These are phyloP conservation scores for Pectinophora gossypiella DNA, from an alignment of 1,140 invertebrate species.

Conservation along the genomic window DNA sequence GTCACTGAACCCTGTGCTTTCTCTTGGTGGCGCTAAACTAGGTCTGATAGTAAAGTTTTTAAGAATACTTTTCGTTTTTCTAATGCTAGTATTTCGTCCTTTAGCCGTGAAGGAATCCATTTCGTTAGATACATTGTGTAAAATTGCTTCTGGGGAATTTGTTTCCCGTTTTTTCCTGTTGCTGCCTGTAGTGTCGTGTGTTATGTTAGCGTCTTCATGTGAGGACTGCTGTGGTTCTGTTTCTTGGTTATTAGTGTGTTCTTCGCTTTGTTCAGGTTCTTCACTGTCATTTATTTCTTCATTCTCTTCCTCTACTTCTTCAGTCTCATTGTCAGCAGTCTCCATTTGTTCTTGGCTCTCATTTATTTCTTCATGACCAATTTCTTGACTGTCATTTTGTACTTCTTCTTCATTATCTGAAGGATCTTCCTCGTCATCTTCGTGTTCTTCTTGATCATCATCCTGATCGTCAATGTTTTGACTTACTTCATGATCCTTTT, in stretches of 20 bases:
- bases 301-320: slow-evolving; percentile 12
- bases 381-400: slow-evolving; percentile 11
- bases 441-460: neutral
- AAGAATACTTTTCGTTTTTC: slow-evolving; percentile 41
- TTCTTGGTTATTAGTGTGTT: slow-evolving; percentile 5
- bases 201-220: slow-evolving; percentile 6
- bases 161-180: slow-evolving; percentile 16
- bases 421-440: slow-evolving; percentile 13
- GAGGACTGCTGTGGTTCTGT: slow-evolving; percentile 4
- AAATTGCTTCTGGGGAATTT: slow-evolving; percentile 44
- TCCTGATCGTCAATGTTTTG: neutral
- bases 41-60: slow-evolving; percentile 32
- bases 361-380: neutral
- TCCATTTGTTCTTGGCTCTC: slow-evolving; percentile 1
- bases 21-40: slow-evolving; percentile 33
- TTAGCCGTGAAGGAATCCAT: slow-evolving; percentile 28
- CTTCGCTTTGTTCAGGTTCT: slow-evolving; percentile 13
- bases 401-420: slow-evolving; percentile 12
- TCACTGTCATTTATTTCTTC: slow-evolving; percentile 8
- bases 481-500: slow-evolving; percentile 14
- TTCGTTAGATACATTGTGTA: slow-evolving; percentile 31
- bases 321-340: slow-evolving; percentile 10
- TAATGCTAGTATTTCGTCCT: slow-evolving; percentile 35
- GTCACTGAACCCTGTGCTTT: slow-evolving; percentile 39
- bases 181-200: slow-evolving; percentile 29